phyloP scores from a whole-genome alignment of 1,140 invertebrate species.

The Geopemphigus sp. region DNA sequence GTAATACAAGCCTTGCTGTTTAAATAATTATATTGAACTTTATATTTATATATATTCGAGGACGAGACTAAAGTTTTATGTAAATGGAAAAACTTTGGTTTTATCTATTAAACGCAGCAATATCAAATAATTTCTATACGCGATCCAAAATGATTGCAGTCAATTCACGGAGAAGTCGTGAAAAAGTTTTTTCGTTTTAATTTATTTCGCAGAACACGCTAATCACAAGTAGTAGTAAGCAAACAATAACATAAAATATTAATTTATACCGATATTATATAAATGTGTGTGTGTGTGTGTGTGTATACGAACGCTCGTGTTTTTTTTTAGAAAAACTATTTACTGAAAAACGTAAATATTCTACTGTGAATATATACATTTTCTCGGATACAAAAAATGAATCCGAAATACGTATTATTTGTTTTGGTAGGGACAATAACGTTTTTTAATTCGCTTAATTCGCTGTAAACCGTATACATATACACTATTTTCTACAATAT shows the following conservation, averaged over 20 bases:
- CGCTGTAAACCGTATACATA: too few relatives aligned
- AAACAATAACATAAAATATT: background rate
- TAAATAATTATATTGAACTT: background rate
- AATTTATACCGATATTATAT: background rate
- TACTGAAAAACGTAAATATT: background rate
- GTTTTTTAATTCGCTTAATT: background rate
- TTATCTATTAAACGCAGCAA: slow-evolving; percentile 5
- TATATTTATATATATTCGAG: too few relatives aligned
- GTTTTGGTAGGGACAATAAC: too few relatives aligned
- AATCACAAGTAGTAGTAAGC: background rate
- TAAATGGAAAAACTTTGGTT: slow-evolving; percentile 20
- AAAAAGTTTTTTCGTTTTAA: slow-evolving; percentile 2
- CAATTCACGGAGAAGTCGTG: background rate
- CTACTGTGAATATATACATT: too few relatives aligned
- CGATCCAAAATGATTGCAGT: background rate
- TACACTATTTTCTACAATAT: too few relatives aligned
- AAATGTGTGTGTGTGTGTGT: too few relatives aligned
- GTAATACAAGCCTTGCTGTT: background rate
- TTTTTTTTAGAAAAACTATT: background rate
- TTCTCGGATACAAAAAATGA: too few relatives aligned
- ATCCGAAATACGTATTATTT: too few relatives aligned
- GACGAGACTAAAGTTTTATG: background rate
- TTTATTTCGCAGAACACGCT: background rate
- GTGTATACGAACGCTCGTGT: too few relatives aligned
- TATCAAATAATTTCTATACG: background rate